Evolutionary conservation across 2,797 vertebrate species (phyloP).

Genomic region (Borostomias antarcticus): DNA sequence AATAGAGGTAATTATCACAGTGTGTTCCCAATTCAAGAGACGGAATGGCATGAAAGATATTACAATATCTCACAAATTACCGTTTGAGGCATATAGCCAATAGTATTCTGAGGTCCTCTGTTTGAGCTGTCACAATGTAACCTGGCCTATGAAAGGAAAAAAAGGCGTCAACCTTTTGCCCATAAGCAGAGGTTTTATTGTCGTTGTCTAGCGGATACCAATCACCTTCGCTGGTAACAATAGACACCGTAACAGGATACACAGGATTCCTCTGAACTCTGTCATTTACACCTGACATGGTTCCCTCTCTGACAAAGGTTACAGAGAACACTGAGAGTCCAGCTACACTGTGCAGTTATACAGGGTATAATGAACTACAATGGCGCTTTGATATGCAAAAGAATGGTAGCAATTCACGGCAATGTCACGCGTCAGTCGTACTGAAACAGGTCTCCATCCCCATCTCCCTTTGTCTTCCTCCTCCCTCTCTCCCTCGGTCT

Average conservation of each 20-base stretch:
- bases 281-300: conserved; percentile 43
- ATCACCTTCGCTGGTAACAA: conserved; percentile 59
- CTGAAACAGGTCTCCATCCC: background rate
- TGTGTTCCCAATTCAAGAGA: conserved; percentile 32
- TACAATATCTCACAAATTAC: conserved; percentile 48
- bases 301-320: conserved; percentile 39
- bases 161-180: conserved; percentile 42
- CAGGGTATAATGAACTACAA: background rate
- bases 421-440: background rate
- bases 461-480: no score
- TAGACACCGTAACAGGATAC: conserved; percentile 53
- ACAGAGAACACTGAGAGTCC: conserved; percentile 4
- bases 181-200: conserved; percentile 50
- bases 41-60: conserved; percentile 30
- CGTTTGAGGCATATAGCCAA: conserved; percentile 25
- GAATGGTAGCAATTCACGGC: background rate
- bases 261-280: conserved; percentile 50
- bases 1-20: conserved; percentile 33
- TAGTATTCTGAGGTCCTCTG: conserved; percentile 28
- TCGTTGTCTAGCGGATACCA: conserved; percentile 47
- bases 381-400: background rate
- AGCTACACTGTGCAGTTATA: background rate
- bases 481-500: conserved; percentile 1
- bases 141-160: conserved; percentile 32
- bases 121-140: conserved; percentile 43